A percentile compares a stretch with the other conserved stretches of the same genome.
phyloP scores from a whole-genome alignment of 2,113 vertebrate genomes.

The Anseranas semipalmata region DNA sequence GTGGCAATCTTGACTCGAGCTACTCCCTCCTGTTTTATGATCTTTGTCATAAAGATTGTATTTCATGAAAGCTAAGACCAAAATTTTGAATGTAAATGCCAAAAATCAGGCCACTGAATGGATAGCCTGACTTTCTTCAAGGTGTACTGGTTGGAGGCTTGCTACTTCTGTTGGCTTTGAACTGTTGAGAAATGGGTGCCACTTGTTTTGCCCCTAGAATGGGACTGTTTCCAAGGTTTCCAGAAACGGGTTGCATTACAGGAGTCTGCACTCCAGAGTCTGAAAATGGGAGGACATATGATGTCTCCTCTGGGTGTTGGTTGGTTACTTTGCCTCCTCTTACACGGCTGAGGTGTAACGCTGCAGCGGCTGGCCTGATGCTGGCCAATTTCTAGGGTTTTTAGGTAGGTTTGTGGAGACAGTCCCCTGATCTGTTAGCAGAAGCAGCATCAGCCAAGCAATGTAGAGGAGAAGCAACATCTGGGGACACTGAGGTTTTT shows the following conservation, averaged over 20 bases:
- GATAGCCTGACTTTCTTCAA: background rate
- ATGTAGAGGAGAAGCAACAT: background rate
- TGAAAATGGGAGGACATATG: background rate
- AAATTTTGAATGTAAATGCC: background rate
- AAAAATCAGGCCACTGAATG: background rate
- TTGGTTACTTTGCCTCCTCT: background rate
- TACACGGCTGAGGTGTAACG: background rate
- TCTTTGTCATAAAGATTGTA: accelerated
- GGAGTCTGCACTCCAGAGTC: background rate
- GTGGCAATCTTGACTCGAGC: background rate
- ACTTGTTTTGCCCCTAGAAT: background rate
- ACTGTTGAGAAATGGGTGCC: background rate
- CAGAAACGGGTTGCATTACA: background rate
- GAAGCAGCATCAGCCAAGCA: background rate
- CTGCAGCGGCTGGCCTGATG: accelerated
- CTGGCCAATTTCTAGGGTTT: background rate
- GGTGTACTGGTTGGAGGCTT: background rate
- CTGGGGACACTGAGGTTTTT: background rate
- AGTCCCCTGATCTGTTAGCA: background rate
- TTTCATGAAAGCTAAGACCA: background rate
- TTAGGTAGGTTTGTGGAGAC: background rate
- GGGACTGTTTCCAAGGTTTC: background rate
- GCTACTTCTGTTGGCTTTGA: background rate
- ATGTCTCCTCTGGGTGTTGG: background rate
- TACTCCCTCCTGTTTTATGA: background rate